These are phyloP conservation scores for Fragum fragum DNA, from an alignment of 2,888 invertebrate genomes.

Conservation along the genomic window DNA sequence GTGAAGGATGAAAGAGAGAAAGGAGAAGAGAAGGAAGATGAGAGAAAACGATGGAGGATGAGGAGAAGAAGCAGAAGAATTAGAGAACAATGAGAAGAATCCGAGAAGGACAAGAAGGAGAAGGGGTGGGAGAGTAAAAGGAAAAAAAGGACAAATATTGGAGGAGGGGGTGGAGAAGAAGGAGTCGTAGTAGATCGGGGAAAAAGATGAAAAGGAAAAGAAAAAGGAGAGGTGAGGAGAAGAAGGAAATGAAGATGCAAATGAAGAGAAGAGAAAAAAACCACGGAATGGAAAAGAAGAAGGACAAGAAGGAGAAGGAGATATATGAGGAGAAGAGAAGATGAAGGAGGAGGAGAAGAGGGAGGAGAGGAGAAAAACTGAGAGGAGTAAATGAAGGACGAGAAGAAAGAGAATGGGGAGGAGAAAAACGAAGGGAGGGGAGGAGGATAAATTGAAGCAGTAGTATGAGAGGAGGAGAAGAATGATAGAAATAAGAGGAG, in stretches of 20 bases:
- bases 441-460: background rate
- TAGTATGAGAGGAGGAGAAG: too few relatives aligned
- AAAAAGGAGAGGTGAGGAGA: background rate
- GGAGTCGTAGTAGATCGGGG: background rate
- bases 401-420: background rate
- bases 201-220: background rate
- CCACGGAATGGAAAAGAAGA: background rate
- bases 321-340: background rate
- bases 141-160: too few relatives aligned
- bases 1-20: background rate
- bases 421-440: background rate
- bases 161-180: background rate
- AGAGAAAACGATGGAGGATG: too few relatives aligned
- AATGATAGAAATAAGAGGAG: background rate
- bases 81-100: too few relatives aligned
- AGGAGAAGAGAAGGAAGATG: too few relatives aligned
- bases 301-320: too few relatives aligned
- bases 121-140: too few relatives aligned
- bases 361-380: background rate
- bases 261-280: background rate
- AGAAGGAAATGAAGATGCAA: too few relatives aligned
- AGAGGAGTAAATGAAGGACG: too few relatives aligned
- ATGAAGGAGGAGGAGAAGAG: background rate
- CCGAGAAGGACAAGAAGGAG: too few relatives aligned
- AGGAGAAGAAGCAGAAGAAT: too few relatives aligned